Conservation (phyloP, 2,888 invertebrate genomes). For the Eucera pruinosa region DNA sequence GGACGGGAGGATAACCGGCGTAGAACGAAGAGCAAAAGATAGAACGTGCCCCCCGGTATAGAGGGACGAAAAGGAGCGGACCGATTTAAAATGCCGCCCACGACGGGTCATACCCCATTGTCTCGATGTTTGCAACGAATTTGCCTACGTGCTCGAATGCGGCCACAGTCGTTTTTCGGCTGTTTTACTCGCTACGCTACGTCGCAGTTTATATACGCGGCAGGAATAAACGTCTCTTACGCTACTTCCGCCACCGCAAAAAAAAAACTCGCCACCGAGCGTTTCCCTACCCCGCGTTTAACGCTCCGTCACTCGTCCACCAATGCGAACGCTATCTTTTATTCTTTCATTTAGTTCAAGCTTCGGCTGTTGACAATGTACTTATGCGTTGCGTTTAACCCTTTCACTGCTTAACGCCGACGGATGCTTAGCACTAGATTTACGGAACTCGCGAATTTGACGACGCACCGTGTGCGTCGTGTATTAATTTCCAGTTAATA, state of each 20-base stretch:
- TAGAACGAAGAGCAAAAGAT: slow-evolving; percentile 52
- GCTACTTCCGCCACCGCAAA: slow-evolving; percentile 54
- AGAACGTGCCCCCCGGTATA: slow-evolving; percentile 50
- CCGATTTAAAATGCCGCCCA: slow-evolving; percentile 74
- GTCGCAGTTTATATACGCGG: slow-evolving; percentile 75
- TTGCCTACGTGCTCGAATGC: slow-evolving; percentile 80
- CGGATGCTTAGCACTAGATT: no score
- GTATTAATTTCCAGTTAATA: no score
- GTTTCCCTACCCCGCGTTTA: slow-evolving; percentile 25
- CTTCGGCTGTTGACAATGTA: slow-evolving; percentile 7
- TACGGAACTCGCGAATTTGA: no score
- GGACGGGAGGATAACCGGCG: slow-evolving; percentile 31
- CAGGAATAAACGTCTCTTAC: slow-evolving; percentile 75
- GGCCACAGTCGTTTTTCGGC: slow-evolving; percentile 69
- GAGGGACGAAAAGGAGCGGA: slow-evolving; percentile 50
- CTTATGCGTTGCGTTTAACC: no score
- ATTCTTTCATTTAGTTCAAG: not conserved
- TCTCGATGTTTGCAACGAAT: slow-evolving; percentile 77
- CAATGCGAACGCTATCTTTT: not conserved
- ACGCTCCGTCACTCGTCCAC: slow-evolving; percentile 30
- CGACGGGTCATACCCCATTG: slow-evolving; percentile 73
- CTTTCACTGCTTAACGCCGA: no score
- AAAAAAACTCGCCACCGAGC: slow-evolving; percentile 11
- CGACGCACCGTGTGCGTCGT: no score
- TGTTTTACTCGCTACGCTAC: slow-evolving; percentile 60